Evolutionary conservation across 2,797 vertebrate genomes (phyloP).

Genomic region (Dendrocincla tyrannina): DNA sequence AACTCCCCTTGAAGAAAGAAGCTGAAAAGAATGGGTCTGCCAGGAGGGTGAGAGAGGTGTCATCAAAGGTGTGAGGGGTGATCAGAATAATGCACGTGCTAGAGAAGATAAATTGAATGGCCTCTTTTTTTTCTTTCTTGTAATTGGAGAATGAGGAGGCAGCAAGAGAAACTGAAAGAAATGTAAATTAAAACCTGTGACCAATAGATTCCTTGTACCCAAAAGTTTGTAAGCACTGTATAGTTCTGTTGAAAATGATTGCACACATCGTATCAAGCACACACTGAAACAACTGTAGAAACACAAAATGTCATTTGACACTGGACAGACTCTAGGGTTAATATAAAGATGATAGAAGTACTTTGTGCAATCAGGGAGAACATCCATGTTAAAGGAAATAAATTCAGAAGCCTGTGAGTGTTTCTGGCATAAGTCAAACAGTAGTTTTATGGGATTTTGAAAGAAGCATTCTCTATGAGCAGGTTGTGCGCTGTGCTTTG

Average conservation of each 20-base stretch:
- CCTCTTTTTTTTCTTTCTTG: not conserved
- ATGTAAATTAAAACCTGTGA: not conserved
- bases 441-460: not conserved
- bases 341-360: not conserved
- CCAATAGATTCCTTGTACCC: not conserved
- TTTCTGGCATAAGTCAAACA: not conserved
- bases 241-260: not conserved
- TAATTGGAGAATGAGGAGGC: not conserved
- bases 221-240: not conserved
- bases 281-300: not conserved
- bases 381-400: not conserved
- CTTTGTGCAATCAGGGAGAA: not conserved
- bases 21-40: not conserved
- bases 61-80: not conserved
- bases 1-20: not conserved
- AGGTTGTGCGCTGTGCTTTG: not conserved
- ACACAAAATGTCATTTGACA: not conserved
- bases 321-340: not conserved
- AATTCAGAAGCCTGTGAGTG: not conserved
- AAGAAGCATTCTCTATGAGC: not conserved
- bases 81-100: not conserved
- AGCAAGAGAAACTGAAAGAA: not conserved
- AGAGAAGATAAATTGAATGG: not conserved
- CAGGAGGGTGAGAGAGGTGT: not conserved
- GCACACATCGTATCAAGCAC: fast-evolving